Evolutionary conservation across 2,113 vertebrate genomes (phyloP), one percentile per base, ranked within the genome.

Genomic region (Oceanodroma tethys): DNA sequence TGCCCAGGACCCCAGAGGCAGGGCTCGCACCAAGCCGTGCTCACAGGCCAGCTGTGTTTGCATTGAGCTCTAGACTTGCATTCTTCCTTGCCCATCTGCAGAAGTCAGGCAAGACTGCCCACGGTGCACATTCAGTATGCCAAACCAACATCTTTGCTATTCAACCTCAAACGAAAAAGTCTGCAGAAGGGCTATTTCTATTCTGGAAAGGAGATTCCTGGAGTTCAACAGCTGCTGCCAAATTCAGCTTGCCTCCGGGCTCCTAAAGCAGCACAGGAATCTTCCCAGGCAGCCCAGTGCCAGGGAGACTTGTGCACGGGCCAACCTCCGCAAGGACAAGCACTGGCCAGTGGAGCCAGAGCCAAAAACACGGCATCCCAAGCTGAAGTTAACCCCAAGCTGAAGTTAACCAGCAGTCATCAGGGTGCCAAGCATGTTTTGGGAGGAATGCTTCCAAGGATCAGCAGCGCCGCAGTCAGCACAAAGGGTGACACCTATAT

Each of bases 121-220:
- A 16, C 0, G 1, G 19, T 1, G 36, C 32, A 30, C 29, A 5
- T 36, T 9, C 48, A 29, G 11, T 5, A 5, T 12, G 17, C 45
- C 29, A 74, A 25, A 11, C 18, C 55, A 42, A 11, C 50, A 18
- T 2, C 48, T 23, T 34, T 30, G 18, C 60, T 17, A 7, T 32
- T 19, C 38, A 22, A 12, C 34, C 43, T 58, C 74, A 58, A 47
- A 3, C 17, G 30, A 34, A 42, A 76, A 29, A 20, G 38, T 42
- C n/a, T 34, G 21, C n/a, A 70, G 38, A 59, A 38, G 3, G 25
- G 50, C 27, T 58, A 14, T 83, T 87, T 81, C 62, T 52, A 3
- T 19, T 9, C 63, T 52, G 32, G 26, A 90, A 75, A 75, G 43
- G 53, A 48, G 36, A 85, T 85, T 63, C 70, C 74, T 88, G 53